These are phyloP conservation scores for Poeciliopsis paucimaculata DNA, from an alignment of 2,797 vertebrate species.

Conservation along the genomic window DNA sequence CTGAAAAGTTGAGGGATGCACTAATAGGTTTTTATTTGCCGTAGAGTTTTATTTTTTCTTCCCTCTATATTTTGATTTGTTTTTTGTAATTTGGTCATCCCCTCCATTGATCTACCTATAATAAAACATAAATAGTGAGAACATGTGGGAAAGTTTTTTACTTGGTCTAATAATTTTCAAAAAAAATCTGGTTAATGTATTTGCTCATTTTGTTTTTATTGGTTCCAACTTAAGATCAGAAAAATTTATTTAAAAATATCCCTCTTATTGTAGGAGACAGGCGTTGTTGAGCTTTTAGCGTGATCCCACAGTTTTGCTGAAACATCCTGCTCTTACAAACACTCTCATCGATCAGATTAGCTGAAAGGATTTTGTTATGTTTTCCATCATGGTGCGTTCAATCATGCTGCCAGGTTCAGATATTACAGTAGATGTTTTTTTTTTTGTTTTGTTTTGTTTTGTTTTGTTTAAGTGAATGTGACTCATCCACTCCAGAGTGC, in stretches of 20 bases:
- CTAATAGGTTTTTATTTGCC: conserved; percentile 33
- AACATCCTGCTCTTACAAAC: conserved; percentile 13
- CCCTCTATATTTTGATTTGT: conserved; percentile 20
- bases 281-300: neutral
- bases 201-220: conserved; percentile 40
- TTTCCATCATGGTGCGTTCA: conserved; percentile 50
- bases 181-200: conserved; percentile 7
- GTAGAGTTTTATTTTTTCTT: conserved; percentile 21
- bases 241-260: conserved; percentile 6
- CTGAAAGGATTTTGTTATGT: conserved; percentile 46
- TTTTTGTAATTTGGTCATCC: conserved; percentile 32
- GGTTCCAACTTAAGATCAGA: conserved; percentile 13
- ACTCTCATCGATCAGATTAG: conserved; percentile 28
- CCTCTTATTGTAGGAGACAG: neutral
- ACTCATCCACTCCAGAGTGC: conserved; percentile 54
- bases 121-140: conserved; percentile 35
- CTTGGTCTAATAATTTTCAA: conserved; percentile 18
- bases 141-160: neutral
- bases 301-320: conserved; percentile 27
- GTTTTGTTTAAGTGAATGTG: conserved; percentile 34
- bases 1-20: conserved; percentile 22
- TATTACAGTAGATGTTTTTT: conserved; percentile 30
- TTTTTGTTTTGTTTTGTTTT: conserved; percentile 12
- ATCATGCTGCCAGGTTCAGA: conserved; percentile 41
- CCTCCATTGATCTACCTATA: conserved; percentile 24